Evolutionary conservation across 2,797 vertebrate genomes (phyloP).

Genomic region (Rhinella marina): DNA sequence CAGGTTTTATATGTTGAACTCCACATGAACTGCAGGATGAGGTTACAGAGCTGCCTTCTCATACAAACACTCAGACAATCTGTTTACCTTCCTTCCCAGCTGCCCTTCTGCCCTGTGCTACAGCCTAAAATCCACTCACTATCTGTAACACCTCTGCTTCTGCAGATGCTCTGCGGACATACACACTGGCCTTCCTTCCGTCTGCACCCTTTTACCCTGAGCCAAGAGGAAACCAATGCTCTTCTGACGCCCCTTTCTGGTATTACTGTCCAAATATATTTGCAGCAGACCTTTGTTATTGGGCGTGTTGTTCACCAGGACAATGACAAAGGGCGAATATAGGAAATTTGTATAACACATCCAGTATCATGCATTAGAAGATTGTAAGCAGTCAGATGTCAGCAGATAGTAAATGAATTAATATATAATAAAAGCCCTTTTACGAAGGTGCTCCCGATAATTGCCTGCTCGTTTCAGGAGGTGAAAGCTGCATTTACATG

Average conservation of each 20-base stretch:
- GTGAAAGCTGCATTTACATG: too few relatives aligned
- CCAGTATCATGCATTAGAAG: neutral
- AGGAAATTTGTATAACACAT: neutral
- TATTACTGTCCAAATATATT: constrained; percentile 9
- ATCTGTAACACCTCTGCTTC: constrained; percentile 85
- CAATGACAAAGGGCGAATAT: neutral
- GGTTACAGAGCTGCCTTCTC: constrained; percentile 77
- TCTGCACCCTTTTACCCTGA: constrained; percentile 77
- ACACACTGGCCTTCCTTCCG: constrained; percentile 84
- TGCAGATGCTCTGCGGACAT: constrained; percentile 80
- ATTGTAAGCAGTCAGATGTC: neutral
- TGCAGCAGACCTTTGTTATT: neutral
- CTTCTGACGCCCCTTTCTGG: constrained; percentile 35
- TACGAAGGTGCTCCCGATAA: too few relatives aligned
- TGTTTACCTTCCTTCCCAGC: constrained; percentile 80
- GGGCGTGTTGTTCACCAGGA: neutral
- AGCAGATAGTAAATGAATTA: neutral
- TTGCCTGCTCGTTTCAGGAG: too few relatives aligned
- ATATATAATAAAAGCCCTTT: neutral
- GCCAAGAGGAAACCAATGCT: constrained; percentile 63
- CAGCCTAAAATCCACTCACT: constrained; percentile 81
- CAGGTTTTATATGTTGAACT: constrained; percentile 86
- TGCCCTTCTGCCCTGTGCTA: constrained; percentile 75
- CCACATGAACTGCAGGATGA: constrained; percentile 83
- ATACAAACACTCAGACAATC: constrained; percentile 80